Evolutionary conservation across 2,888 invertebrate species (phyloP).

Genomic region (Netelia melanura): DNA sequence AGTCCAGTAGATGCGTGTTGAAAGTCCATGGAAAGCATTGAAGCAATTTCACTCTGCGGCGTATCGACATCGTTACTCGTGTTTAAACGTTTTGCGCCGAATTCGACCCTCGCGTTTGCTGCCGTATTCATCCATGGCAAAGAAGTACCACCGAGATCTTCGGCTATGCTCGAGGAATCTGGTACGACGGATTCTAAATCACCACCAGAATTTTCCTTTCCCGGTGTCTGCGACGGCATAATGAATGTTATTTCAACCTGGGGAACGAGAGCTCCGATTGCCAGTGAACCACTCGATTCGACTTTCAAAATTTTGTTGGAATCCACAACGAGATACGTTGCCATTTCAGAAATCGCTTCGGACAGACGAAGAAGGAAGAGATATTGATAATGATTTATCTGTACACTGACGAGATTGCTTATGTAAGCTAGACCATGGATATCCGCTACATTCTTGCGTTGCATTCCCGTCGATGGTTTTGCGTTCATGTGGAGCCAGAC

Average conservation of each 20-base stretch:
- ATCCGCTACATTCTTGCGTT: slow-evolving; percentile 86
- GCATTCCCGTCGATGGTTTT: slow-evolving; percentile 72
- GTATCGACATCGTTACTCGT: slow-evolving; percentile 81
- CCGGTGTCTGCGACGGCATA: slow-evolving; percentile 93
- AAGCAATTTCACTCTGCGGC: slow-evolving; percentile 83
- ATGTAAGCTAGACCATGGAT: slow-evolving; percentile 94
- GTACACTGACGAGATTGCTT: slow-evolving; percentile 93
- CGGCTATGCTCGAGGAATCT: slow-evolving; percentile 94
- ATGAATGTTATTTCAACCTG: slow-evolving; percentile 95
- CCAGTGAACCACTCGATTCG: slow-evolving; percentile 86
- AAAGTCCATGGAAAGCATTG: slow-evolving; percentile 83
- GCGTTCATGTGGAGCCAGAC: slow-evolving; percentile 90
- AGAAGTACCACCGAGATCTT: slow-evolving; percentile 86
- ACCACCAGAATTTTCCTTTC: slow-evolving; percentile 93
- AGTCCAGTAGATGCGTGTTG: slow-evolving; percentile 65
- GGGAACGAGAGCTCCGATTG: slow-evolving; percentile 92
- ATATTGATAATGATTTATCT: slow-evolving; percentile 97
- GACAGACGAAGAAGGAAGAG: slow-evolving; percentile 94
- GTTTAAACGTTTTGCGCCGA: slow-evolving; percentile 79
- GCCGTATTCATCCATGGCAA: slow-evolving; percentile 75
- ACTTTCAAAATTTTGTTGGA: slow-evolving; percentile 90
- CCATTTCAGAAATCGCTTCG: slow-evolving; percentile 92
- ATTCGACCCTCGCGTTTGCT: slow-evolving; percentile 77
- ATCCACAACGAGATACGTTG: slow-evolving; percentile 92
- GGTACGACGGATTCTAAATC: slow-evolving; percentile 94